Evolutionary conservation across 2,888 invertebrate species (phyloP), one percentile per base, ranked within the genome.

Genomic region (Ferrisia virgata): DNA sequence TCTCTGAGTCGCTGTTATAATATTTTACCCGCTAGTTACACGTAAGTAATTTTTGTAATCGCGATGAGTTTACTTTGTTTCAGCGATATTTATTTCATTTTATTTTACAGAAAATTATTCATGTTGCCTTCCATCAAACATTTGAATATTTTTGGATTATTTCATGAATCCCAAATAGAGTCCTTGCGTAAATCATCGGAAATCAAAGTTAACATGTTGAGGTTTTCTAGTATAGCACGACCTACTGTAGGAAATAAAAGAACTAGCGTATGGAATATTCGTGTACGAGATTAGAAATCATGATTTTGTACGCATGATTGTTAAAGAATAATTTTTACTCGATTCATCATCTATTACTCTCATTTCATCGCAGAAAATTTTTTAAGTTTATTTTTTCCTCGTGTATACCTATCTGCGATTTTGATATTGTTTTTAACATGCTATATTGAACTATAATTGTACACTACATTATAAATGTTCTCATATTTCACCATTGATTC

Each of bases 241-340:
- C 97, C 97, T 0, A 97, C 97, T 0, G 96, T 96, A 0, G 97
- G 97, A 0, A 91, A 94, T 0, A 90, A 94, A 86, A 91, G 96
- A 86, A 96, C 96, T 0, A 96, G 95, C 31, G 94, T 98, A 88
- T 98, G 97, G 98, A 95, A 94, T 0, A 90, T 95, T 33, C 90
- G 95, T 83, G 95, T 95, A 5, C 91, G 95, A 88, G 95, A 96
- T 90, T 95, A 58, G 28, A 22, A 72, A 33, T 15, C 39, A 36
- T 53, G 2, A 5, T 0, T 39, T 39, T 4, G 13, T 64, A 28
- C 28, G 15, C 9, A 28, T 64, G 13, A n/a, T 15, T 64, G 31
- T 1, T 28, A 8, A 18, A 22, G 1, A 6, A 6, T 36, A 36
- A 4, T 31, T 5, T 1, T 11, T 64, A 3, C 28, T 28, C 5